Conservation (phyloP, 2,113 vertebrate genomes). For the Candoia aspera region DNA sequence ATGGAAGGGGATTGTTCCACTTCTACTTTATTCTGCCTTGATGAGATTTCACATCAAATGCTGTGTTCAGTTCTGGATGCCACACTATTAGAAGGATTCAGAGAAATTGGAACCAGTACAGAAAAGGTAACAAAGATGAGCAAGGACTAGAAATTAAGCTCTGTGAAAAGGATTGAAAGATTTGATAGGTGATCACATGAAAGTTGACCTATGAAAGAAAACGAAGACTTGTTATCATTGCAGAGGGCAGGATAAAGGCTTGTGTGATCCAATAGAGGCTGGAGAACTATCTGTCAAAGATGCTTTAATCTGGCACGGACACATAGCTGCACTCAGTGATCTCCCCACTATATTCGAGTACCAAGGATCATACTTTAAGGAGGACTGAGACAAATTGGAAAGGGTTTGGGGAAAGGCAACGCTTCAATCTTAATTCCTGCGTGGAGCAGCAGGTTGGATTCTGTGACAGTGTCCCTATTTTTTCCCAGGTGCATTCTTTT, state of each 20-base stretch:
- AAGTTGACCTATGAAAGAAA: neutral
- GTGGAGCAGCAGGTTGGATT: neutral
- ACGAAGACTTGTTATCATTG: neutral
- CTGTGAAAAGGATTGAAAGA: neutral
- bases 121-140: neutral
- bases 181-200: neutral
- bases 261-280: neutral
- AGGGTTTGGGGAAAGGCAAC: neutral
- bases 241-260: neutral
- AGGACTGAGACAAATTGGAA: neutral
- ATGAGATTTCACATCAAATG: neutral
- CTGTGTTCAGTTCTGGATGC: neutral
- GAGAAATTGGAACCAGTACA: neutral
- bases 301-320: neutral
- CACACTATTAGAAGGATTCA: neutral
- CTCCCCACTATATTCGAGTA: neutral
- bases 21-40: neutral
- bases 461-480: neutral
- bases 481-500: too few relatives aligned
- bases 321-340: neutral
- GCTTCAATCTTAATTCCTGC: neutral
- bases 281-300: neutral
- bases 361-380: neutral
- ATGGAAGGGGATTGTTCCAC: neutral
- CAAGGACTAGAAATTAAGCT: neutral